Evolutionary conservation across 2,113 vertebrate species (phyloP).

Genomic region (Balaenoptera acutorostrata): DNA sequence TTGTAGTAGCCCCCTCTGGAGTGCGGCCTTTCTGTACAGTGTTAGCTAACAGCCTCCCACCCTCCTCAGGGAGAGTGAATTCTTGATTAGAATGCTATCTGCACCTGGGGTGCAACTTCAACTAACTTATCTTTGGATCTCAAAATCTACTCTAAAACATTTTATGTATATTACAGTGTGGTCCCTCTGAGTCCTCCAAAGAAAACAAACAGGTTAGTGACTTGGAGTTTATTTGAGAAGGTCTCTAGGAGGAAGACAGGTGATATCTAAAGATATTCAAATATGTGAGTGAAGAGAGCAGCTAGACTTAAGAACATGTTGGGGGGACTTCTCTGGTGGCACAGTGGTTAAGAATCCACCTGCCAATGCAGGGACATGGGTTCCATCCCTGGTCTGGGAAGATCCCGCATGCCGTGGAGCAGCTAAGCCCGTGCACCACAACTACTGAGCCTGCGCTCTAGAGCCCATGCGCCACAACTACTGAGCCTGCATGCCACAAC

Average conservation of each 20-base stretch:
- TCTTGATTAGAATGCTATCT: neutral
- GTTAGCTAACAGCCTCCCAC: neutral
- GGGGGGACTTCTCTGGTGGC: no score
- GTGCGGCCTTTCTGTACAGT: neutral
- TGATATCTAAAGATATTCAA: neutral
- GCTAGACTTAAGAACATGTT: neutral
- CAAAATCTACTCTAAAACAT: neutral
- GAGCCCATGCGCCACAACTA: no score
- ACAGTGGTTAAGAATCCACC: no score
- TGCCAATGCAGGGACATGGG: no score
- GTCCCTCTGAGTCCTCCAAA: neutral
- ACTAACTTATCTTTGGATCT: neutral
- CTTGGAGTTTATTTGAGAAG: neutral
- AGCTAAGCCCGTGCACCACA: no score
- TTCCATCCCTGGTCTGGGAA: no score
- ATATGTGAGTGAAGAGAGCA: neutral
- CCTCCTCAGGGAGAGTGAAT: neutral
- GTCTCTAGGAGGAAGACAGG: neutral
- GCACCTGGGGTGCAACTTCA: neutral
- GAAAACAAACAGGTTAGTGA: neutral
- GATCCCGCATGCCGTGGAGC: no score
- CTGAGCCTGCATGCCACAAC: no score
- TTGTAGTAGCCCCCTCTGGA: neutral
- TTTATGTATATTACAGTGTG: neutral
- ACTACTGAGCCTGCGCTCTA: no score